A percentile compares a stretch with the other conserved stretches of the same genome.
Evolutionary conservation across 2,113 vertebrate species (phyloP).

Genomic region (Colossoma macropomum): DNA sequence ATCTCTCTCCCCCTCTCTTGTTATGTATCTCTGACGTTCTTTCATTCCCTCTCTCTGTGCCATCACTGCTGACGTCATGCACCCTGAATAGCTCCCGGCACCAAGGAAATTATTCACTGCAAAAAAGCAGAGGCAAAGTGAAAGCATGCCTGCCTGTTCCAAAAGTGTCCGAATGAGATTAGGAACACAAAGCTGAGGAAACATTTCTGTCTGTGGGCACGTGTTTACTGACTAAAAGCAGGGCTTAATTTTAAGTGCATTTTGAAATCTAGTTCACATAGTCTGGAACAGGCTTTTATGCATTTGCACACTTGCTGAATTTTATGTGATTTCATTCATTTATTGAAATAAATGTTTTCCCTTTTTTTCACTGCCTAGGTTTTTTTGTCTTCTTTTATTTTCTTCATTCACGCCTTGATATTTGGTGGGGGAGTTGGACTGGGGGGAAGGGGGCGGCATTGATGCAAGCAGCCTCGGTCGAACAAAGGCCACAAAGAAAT

Average conservation of each 20-base stretch:
- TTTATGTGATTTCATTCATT: neutral
- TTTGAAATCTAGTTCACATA: neutral
- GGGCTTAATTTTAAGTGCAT: neutral
- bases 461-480: neutral
- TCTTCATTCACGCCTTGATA: neutral
- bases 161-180: conserved; percentile 40
- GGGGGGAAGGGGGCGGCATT: neutral
- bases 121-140: conserved; percentile 25
- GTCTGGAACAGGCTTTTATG: neutral
- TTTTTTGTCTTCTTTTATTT: neutral
- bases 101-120: conserved; percentile 53
- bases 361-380: neutral
- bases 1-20: conserved; percentile 20
- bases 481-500: conserved; percentile 48
- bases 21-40: conserved; percentile 16
- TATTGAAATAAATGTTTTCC: too few species aligned
- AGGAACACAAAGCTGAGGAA: neutral
- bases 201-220: neutral
- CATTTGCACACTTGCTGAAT: neutral
- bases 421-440: neutral
- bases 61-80: conserved; percentile 40
- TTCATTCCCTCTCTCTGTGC: conserved; percentile 32
- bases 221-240: neutral
- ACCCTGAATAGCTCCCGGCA: conserved; percentile 54
- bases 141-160: conserved; percentile 11